These are phyloP conservation scores for Andrena dorsata DNA, from an alignment of 2,888 invertebrate genomes.

Conservation along the genomic window DNA sequence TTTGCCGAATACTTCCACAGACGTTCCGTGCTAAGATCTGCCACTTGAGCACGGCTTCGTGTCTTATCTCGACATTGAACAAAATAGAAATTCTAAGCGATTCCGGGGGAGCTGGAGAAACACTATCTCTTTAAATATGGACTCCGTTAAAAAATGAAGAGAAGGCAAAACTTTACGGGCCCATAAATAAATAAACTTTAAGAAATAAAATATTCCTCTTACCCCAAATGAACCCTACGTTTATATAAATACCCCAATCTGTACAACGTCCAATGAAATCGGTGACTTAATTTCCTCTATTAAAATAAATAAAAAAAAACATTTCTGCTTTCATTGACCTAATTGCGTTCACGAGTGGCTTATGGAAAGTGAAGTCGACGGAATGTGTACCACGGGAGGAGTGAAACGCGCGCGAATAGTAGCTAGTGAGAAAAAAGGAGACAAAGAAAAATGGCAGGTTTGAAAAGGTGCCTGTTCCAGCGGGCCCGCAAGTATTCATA, in stretches of 20 bases:
- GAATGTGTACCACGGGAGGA: neutral
- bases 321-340: neutral
- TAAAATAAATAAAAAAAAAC: neutral
- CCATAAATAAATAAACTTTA: neutral
- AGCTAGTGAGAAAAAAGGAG: neutral
- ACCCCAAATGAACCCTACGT: too few relatives aligned
- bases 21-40: constrained; percentile 2
- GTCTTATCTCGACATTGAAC: neutral
- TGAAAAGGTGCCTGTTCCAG: constrained; percentile 26
- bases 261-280: neutral
- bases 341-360: neutral
- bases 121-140: too few relatives aligned
- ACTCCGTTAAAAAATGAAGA: too few relatives aligned
- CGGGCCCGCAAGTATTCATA: constrained; percentile 20
- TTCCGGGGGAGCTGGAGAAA: neutral
- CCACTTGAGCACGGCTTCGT: neutral
- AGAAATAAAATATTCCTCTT: too few relatives aligned
- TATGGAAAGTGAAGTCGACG: constrained; percentile 27
- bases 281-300: neutral
- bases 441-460: constrained; percentile 16
- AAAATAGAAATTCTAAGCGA: neutral
- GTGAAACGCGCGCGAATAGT: neutral
- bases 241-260: neutral
- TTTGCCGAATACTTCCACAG: constrained; percentile 22
- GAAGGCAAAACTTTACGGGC: too few relatives aligned